Percentiles rank a stretch among this genome's conserved stretches.
These are phyloP conservation scores for Diplodus sargus DNA, from an alignment of 2,797 vertebrate genomes.

Conservation along the genomic window DNA sequence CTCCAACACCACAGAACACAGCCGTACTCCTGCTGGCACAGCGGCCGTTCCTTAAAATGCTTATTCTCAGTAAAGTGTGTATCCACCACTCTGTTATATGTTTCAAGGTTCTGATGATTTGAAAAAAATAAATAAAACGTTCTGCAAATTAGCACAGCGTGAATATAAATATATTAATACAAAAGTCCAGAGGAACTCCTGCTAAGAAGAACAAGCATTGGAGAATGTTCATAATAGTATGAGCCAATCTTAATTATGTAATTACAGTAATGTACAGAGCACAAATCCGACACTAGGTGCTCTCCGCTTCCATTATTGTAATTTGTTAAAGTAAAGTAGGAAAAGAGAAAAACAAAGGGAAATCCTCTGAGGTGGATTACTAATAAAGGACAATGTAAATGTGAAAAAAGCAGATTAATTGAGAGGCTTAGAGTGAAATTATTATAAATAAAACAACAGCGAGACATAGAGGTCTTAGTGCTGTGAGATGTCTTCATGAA, in stretches of 20 bases:
- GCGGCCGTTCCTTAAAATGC: conserved; percentile 32
- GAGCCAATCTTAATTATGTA: conserved; percentile 17
- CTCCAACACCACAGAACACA: conserved; percentile 50
- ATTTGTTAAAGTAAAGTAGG: conserved; percentile 10
- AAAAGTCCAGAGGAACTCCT: conserved; percentile 17
- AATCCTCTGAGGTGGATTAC: neutral
- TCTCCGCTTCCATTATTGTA: conserved; percentile 11
- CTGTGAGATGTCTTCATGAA: conserved; percentile 23
- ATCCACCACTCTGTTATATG: neutral
- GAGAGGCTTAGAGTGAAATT: conserved; percentile 20
- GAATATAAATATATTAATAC: conserved; percentile 12
- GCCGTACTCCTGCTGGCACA: conserved; percentile 35
- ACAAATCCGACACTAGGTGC: conserved; percentile 6
- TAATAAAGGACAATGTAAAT: conserved; percentile 22
- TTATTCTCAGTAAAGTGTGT: neutral
- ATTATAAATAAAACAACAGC: conserved; percentile 12
- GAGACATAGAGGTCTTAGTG: conserved; percentile 37
- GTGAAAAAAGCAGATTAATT: conserved; percentile 23
- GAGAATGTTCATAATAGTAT: conserved; percentile 21
- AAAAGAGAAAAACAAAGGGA: neutral
- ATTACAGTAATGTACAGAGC: conserved; percentile 17
- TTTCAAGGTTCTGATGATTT: neutral
- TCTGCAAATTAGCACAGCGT: conserved; percentile 9
- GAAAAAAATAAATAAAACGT: neutral
- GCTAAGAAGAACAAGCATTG: neutral